Base-by-base conservation (phyloP, 2,888 invertebrate genomes). In the Penaeus monodon region DNA sequence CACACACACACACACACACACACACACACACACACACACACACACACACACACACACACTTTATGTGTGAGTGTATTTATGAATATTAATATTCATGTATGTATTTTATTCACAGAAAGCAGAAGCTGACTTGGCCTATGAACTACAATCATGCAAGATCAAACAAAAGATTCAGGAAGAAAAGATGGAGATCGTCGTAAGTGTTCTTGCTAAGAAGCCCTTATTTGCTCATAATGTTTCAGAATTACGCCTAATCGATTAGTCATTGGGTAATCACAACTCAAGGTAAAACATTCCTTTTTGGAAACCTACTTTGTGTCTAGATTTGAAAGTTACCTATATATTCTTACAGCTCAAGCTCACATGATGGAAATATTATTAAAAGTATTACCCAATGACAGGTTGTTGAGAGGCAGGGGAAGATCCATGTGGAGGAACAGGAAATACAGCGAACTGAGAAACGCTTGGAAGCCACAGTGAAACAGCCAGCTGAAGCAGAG, bases 401-500 rank as follows among this genome's bases (percentile, higher is more conserved):
- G 81, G 81, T 81, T 17, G 81, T 81, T 14, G 81, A 81, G 38
- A 64, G 66, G n/a, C 33, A 29, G 14, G 66, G 17, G 20, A 81
- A 33, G 65, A 66, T 81, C 38, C 33, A 81, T 12, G 33, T 81
- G 20, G 68, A 81, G 29, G 97, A 98, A 91, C 98, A 99, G 94
- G 99, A 99, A 93, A 98, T 98, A 91, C 94, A 96, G 91, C 95
- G 99, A 90, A 95, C 96, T 63, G 97, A 98, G 93, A 95, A 95
- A 73, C 98, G 99, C 92, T 93, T 99, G 38, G 98, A 99, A 92
- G 97, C 99, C 0, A 98, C 96, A 7, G 94, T 99, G 14, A 95
- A 97, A 91, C 96, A 97, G 92, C 98, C 98, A 14, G 98, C 99
- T 0, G 98, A 98, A 93, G 99, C 99, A 8, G 98, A 99, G 92